Conservation (phyloP, 2,888 invertebrate species). For the Ptilodon capucinus region DNA sequence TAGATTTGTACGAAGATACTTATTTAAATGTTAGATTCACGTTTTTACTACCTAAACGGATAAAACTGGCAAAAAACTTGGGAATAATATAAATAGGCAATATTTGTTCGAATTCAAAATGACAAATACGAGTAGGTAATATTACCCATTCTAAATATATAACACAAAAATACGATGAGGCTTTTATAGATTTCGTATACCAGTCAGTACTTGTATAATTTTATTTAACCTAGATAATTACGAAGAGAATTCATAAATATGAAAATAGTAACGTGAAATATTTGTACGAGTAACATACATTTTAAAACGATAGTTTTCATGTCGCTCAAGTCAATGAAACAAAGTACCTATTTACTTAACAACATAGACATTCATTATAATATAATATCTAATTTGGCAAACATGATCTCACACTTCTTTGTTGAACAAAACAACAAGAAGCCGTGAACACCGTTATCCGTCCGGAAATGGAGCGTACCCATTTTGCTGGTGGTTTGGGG, state of each 20-base stretch:
- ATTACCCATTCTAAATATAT: neutral
- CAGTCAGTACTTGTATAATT: no score
- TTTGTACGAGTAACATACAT: no score
- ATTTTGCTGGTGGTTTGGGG: conserved; percentile 29
- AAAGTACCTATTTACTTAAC: conserved; percentile 16
- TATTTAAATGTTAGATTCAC: conserved; percentile 4
- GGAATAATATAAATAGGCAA: no score
- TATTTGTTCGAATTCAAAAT: no score
- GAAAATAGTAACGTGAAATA: no score
- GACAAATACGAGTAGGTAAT: no score
- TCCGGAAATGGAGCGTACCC: conserved; percentile 52
- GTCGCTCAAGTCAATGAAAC: conserved; percentile 17
- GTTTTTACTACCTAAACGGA: neutral
- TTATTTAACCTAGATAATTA: no score
- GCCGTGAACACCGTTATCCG: conserved; percentile 48
- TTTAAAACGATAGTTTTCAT: no score
- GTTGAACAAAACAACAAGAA: conserved; percentile 41
- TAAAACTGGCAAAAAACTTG: neutral
- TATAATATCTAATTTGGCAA: conserved; percentile 47
- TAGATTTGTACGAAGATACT: conserved; percentile 11
- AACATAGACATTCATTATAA: conserved; percentile 30
- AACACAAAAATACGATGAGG: neutral
- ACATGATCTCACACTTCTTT: conserved; percentile 50
- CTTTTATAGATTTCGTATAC: neutral
- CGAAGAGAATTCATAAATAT: no score